These are phyloP conservation scores for Apteryx owenii DNA, from an alignment of 2,113 vertebrate genomes.

Conservation along the genomic window DNA sequence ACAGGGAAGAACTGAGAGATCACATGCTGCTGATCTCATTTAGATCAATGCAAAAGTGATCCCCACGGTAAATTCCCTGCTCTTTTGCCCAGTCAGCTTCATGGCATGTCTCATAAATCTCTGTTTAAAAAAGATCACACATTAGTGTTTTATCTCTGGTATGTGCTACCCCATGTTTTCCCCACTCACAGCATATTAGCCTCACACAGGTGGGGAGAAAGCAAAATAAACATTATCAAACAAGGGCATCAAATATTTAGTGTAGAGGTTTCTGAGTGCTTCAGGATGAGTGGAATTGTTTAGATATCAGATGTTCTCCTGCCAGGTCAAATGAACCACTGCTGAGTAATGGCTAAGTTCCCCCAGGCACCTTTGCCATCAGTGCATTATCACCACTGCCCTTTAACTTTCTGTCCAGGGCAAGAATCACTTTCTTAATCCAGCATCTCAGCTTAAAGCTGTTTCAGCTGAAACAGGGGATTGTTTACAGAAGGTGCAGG, in stretches of 20 bases:
- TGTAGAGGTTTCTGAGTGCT: constrained; percentile 57
- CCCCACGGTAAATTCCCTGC: neutral
- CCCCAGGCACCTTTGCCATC: constrained; percentile 66
- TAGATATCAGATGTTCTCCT: constrained; percentile 78
- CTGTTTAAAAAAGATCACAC: neutral
- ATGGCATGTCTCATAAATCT: neutral
- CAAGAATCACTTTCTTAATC: constrained; percentile 64
- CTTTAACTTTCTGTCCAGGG: constrained; percentile 69
- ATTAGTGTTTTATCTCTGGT: neutral
- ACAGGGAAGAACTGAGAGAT: too few species aligned
- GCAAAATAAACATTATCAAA: constrained; percentile 50
- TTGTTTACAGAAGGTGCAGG: constrained; percentile 78
- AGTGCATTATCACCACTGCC: constrained; percentile 67
- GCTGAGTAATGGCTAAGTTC: constrained; percentile 70
- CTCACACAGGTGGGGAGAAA: constrained; percentile 41
- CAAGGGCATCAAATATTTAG: constrained; percentile 72
- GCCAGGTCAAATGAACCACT: constrained; percentile 69
- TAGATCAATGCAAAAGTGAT: neutral
- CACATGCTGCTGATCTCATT: neutral
- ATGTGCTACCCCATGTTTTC: neutral
- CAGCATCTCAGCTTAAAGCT: constrained; percentile 48
- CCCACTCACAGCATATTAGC: neutral
- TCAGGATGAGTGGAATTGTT: constrained; percentile 63
- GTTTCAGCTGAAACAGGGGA: constrained; percentile 46
- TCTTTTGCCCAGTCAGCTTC: neutral